Evolutionary conservation across 2,113 vertebrate genomes (phyloP).

Genomic region (Pseudonaja textilis): DNA sequence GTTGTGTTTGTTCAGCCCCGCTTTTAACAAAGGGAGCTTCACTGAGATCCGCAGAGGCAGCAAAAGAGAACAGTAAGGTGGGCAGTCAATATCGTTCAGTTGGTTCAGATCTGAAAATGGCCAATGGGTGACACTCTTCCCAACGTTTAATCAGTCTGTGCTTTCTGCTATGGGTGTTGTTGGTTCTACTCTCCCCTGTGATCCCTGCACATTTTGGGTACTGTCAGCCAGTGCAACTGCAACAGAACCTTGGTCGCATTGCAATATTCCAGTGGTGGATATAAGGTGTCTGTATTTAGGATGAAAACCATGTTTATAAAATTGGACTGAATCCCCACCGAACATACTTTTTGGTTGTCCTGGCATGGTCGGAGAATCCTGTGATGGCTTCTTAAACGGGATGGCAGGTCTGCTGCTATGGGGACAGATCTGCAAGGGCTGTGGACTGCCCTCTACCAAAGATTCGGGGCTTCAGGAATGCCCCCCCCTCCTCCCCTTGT

Average conservation of each 20-base stretch:
- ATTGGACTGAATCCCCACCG: not conserved
- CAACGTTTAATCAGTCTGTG: not conserved
- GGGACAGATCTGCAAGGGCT: not conserved
- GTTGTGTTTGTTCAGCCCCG: not conserved
- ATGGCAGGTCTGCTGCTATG: not conserved
- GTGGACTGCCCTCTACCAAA: constrained; percentile 42
- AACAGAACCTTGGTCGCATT: not conserved
- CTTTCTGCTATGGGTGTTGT: not conserved
- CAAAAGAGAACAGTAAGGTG: not conserved
- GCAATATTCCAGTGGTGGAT: not conserved
- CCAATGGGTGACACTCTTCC: not conserved
- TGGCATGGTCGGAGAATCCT: not conserved
- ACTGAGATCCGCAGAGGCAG: not conserved
- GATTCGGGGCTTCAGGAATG: constrained; percentile 74
- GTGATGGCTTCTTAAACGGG: not conserved
- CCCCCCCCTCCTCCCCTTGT: constrained; percentile 57
- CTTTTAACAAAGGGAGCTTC: not conserved
- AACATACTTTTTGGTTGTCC: not conserved
- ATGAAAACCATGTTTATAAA: not conserved
- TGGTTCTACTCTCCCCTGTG: not conserved
- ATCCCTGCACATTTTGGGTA: not conserved
- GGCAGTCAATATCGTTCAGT: not conserved
- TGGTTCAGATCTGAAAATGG: not conserved
- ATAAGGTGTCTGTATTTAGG: not conserved
- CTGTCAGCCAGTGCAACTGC: not conserved